A percentile compares a stretch with the other conserved stretches of the same genome.
These are phyloP conservation scores for Melanotaenia maccullochi DNA, from an alignment of 2,797 vertebrate species.

Conservation along the genomic window DNA sequence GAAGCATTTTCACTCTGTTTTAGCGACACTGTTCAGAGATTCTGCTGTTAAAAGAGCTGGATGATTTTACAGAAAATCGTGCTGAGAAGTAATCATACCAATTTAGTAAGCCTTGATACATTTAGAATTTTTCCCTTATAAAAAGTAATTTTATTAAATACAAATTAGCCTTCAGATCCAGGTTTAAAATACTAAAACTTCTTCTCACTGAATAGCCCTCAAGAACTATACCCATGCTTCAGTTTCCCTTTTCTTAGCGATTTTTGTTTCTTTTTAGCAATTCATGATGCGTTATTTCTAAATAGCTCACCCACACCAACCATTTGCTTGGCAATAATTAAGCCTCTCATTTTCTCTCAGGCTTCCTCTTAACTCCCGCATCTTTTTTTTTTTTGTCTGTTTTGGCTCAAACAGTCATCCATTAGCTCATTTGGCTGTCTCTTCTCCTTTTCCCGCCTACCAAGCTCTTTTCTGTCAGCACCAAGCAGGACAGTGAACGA, in stretches of 20 bases:
- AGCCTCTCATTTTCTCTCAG: slow-evolving; percentile 19
- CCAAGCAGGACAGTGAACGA: slow-evolving; percentile 71
- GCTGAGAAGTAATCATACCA: not conserved
- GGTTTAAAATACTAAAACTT: not conserved
- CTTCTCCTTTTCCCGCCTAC: slow-evolving; percentile 21
- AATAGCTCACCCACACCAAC: not conserved
- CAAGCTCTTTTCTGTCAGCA: slow-evolving; percentile 53
- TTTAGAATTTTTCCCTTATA: too few species aligned
- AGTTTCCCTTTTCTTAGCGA: not conserved
- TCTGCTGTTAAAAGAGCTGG: not conserved
- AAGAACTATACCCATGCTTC: not conserved
- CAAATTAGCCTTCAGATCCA: not conserved
- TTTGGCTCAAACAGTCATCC: slow-evolving; percentile 48
- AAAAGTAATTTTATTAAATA: not conserved
- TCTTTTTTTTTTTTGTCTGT: slow-evolving; percentile 14
- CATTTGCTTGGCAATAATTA: slow-evolving; percentile 9
- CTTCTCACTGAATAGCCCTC: not conserved
- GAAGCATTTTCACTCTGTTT: not conserved
- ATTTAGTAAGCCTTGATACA: not conserved
- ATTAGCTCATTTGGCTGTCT: slow-evolving; percentile 42
- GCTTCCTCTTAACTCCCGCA: slow-evolving; percentile 13
- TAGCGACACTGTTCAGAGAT: not conserved
- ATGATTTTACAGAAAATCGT: not conserved
- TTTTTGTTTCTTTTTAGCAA: not conserved
- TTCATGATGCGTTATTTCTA: not conserved